These are phyloP conservation scores for Anguilla obscura DNA, from an alignment of 2,797 vertebrate species.

Conservation along the genomic window DNA sequence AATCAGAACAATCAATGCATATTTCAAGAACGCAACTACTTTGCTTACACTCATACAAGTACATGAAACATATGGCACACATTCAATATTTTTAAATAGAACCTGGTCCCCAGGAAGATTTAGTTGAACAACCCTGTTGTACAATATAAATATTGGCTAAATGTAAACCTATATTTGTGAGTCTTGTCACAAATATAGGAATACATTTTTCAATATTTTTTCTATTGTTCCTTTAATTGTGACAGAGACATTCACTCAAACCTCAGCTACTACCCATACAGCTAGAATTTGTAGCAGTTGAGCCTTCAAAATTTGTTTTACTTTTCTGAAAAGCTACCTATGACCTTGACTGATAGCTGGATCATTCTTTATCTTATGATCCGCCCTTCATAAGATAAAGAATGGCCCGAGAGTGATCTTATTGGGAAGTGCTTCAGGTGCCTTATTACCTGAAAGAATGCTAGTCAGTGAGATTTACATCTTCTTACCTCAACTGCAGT, in stretches of 20 bases:
- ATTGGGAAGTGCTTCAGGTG: neutral
- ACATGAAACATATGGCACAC: neutral
- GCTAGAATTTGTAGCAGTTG: neutral
- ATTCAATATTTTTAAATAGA: neutral
- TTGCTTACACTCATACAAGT: no score
- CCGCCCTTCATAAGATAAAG: neutral
- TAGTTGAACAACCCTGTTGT: neutral
- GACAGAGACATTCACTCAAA: neutral
- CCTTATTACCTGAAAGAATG: neutral
- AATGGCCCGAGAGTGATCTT: neutral
- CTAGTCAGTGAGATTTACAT: neutral
- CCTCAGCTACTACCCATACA: neutral
- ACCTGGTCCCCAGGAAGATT: no score
- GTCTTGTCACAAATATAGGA: no score
- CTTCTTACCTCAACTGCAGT: neutral
- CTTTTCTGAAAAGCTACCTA: neutral
- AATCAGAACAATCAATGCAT: no score
- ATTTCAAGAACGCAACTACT: no score
- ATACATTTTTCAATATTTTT: no score
- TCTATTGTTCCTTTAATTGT: no score
- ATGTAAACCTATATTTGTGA: no score
- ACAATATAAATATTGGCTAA: neutral
- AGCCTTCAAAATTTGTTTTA: neutral
- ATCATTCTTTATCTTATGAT: no score
- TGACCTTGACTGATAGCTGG: neutral